phyloP scores from a whole-genome alignment of 2,113 vertebrate genomes.

The Mobula birostris region DNA sequence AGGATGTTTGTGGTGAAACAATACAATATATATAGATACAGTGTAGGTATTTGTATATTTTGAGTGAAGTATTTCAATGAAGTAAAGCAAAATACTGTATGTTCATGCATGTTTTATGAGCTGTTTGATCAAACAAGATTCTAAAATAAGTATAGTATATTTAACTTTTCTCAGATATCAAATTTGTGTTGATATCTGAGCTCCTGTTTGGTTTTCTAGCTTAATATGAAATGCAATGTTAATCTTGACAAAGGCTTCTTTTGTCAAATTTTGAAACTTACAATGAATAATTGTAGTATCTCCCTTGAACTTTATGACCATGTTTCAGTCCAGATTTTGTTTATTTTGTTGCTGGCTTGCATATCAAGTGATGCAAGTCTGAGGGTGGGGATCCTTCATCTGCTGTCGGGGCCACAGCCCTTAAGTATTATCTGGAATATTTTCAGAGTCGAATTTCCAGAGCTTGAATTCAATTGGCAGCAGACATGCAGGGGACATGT shows the following conservation, averaged over 20 bases:
- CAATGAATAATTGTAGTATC: not conserved
- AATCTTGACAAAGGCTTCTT: not conserved
- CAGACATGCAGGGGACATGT: not conserved
- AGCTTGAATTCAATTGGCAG: slow-evolving; percentile 9
- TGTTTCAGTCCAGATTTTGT: not conserved
- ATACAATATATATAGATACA: not conserved
- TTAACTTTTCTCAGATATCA: not conserved
- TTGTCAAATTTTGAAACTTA: not conserved
- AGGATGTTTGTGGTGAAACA: not conserved
- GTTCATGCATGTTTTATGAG: not conserved
- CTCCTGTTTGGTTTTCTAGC: not conserved
- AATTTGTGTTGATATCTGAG: not conserved
- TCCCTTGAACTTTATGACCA: not conserved
- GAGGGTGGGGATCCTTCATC: slow-evolving; percentile 40
- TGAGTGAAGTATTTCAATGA: not conserved
- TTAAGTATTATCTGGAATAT: not conserved
- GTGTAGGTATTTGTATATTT: not conserved
- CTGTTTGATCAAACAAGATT: not conserved
- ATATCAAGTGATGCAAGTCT: not conserved
- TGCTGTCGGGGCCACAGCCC: not conserved
- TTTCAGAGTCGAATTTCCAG: not conserved
- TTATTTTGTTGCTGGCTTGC: not conserved
- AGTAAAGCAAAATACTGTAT: not conserved
- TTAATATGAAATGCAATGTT: not conserved
- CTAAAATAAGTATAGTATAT: not conserved